Percentiles rank a stretch among this genome's conserved stretches.
Evolutionary conservation across 2,888 invertebrate species (phyloP).

Genomic region (Matsumyia berberina): DNA sequence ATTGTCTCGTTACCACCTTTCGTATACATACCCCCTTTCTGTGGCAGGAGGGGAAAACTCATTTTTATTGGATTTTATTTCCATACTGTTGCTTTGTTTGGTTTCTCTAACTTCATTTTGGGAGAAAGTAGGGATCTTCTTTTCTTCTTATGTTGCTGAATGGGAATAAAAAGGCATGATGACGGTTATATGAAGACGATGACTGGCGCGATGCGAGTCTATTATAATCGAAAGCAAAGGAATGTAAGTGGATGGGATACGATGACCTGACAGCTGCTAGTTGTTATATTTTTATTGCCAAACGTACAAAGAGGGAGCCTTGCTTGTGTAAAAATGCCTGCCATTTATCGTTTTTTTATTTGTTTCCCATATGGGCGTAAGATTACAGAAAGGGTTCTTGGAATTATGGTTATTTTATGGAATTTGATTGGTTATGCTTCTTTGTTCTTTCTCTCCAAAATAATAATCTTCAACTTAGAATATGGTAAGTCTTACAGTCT

Average conservation of each 20-base stretch:
- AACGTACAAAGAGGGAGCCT: constrained; percentile 39
- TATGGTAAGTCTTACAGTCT: constrained; percentile 6
- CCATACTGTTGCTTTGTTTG: constrained; percentile 69
- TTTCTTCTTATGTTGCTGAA: constrained; percentile 54
- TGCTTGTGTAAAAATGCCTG: constrained; percentile 61
- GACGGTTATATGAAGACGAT: constrained; percentile 71
- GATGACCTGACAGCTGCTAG: constrained; percentile 72
- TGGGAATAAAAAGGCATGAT: constrained; percentile 52
- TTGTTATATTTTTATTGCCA: constrained; percentile 73
- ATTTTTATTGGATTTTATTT: constrained; percentile 63
- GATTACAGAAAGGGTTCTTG: constrained; percentile 56
- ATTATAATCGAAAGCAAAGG: constrained; percentile 56
- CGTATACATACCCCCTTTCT: neutral
- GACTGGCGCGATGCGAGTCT: constrained; percentile 69
- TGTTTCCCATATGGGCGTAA: constrained; percentile 59
- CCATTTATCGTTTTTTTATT: constrained; percentile 72
- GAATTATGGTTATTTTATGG: constrained; percentile 73
- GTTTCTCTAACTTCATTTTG: constrained; percentile 57
- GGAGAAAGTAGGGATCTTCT: constrained; percentile 57
- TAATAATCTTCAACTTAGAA: neutral
- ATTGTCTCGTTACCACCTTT: constrained; percentile 65
- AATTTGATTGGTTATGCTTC: constrained; percentile 66
- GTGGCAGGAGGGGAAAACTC: constrained; percentile 23
- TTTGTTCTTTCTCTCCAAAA: constrained; percentile 24
- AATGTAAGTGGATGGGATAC: constrained; percentile 28